Evolutionary conservation across 1,140 invertebrate species (phyloP), one percentile per base, ranked within the genome.

Genomic region (Macrocentrus cingulum): DNA sequence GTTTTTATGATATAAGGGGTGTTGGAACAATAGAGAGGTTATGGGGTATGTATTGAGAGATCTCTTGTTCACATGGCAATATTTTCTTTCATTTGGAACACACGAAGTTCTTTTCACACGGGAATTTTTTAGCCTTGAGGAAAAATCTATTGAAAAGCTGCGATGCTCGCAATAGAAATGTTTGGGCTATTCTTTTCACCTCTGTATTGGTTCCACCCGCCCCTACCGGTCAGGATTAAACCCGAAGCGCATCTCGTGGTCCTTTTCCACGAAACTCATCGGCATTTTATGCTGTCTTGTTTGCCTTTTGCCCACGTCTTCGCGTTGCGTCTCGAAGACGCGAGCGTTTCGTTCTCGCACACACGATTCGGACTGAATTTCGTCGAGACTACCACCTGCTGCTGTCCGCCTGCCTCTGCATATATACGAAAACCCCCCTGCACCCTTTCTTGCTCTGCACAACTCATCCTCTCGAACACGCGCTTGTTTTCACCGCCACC

Each of bases 241-340:
- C 2, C 37, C 18, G 23, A 45, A 44, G 18, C 52, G n/a, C n/a
- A n/a, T n/a, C 41, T 46, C 32, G 36, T 51, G 57, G 18, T 44
- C 50, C 50, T 48, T 55, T 60, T 60, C 58, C 51, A 54, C 58
- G 58, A 60, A 60, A 48, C 36, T 42, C 58, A 60, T 60, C 23
- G 58, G 34, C 18, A n/a, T 34, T 55, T 55, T 42, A 29, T 57
- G 9, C 46, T 44, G 22, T 25, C 53, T 52, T 50, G 25, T 39
- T 55, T 50, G 32, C 52, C 19, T 49, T 55, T 34, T 39, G 29
- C 49, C 22, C 36, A 46, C 22, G n/a, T 52, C 34, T 20, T 15
- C 25, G 25, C 25, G 9, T 29, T 9, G 25, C 25, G 4, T 19
- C 37, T 41, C 16, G 37, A 41, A 15, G 37, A 29, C 25, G 4